Base-by-base conservation (phyloP, 2,888 invertebrate species). In the Ariolimax columbianus region DNA sequence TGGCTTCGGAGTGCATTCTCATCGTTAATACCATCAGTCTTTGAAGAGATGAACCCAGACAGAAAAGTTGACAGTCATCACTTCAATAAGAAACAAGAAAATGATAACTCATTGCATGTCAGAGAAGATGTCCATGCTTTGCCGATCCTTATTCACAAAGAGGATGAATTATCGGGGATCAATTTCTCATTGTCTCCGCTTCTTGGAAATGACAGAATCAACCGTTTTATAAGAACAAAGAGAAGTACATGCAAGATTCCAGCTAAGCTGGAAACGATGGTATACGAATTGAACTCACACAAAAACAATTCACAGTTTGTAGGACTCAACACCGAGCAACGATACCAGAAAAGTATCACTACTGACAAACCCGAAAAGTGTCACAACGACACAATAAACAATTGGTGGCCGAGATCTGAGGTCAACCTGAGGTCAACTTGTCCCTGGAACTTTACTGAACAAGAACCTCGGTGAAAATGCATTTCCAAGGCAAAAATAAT, bases 221-320 rank as follows among this genome's bases (percentile, higher is more conserved):
- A 82, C 75, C 73, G 82, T 40, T 84, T 85, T 73, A 47, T 86
- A 40, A 59, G 83, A 30, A 33, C 75, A 77, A 77, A 83, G 55
- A 17, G 83, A 38, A 30, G 30, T 30, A 73, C 72, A n/a, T 83
- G 83, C 33, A 17, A 33, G 3, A n/a, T 55, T 7, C 83, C 83
- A 17, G n/a, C n/a, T n/a, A 70, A 77, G 26, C 55, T 68, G 38
- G 68, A 77, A 1, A n/a, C 68, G 55, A 43, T 40, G 55, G 70
- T 83, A 2, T 9, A n/a, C 17, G 83, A 83, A 33, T 59, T 83
- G 23, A 83, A 83, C 72, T 30, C 70, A 4, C 33, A 30, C 36
- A 38, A 78, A 0, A 83, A 40, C 70, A 9, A 11, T 3, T 23
- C 70, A 4, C 75, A 47, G 70, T 55, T 55, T 30, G 14, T 83